These are phyloP conservation scores for Platysteira castanea DNA, from an alignment of 2,113 vertebrate species.

Conservation along the genomic window DNA sequence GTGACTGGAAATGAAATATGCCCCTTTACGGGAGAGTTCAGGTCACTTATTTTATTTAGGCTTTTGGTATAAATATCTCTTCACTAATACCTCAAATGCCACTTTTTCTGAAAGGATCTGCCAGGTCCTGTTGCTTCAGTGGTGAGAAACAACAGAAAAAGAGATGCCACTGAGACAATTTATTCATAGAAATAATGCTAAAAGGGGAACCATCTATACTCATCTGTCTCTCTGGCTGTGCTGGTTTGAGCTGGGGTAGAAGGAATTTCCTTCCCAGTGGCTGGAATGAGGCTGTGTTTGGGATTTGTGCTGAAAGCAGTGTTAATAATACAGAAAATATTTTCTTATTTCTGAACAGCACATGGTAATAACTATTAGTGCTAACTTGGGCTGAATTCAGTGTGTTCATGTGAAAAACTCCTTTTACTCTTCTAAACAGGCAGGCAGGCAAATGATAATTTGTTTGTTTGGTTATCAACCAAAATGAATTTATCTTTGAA, in stretches of 20 bases:
- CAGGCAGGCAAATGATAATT: background rate
- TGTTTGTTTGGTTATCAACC: background rate
- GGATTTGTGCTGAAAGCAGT: background rate
- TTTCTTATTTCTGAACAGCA: background rate
- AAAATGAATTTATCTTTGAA: background rate
- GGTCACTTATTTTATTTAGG: background rate
- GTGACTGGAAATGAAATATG: background rate
- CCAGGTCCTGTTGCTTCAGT: background rate
- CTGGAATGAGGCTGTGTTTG: background rate
- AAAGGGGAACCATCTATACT: background rate
- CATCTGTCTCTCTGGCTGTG: background rate
- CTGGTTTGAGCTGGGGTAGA: background rate
- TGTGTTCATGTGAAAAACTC: background rate
- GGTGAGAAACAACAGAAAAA: background rate
- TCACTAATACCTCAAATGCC: background rate
- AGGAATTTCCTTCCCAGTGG: background rate
- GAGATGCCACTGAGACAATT: background rate
- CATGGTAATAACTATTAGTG: background rate
- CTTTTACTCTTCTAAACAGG: background rate
- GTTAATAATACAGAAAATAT: background rate
- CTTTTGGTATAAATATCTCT: background rate
- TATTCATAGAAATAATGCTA: background rate
- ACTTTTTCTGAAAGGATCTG: background rate
- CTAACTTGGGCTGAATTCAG: background rate
- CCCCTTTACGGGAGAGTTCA: background rate